Evolutionary conservation across 92 coral and sea anemone genomes (phyloP), one percentile per base, ranked within the genome.

Genomic region (Blastomussa wellsi): DNA sequence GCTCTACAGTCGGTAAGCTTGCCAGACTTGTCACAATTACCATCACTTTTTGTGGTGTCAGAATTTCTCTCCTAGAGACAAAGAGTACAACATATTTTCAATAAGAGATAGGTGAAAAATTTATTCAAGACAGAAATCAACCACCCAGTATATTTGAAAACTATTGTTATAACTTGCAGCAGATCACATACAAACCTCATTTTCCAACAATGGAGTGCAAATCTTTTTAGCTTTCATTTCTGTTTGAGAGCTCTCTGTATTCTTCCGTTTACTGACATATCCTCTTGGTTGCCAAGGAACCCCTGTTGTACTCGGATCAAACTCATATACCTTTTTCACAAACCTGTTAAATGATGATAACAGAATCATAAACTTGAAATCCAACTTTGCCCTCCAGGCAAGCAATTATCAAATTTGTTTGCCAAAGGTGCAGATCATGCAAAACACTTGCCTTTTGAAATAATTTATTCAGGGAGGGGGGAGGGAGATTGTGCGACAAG

Each of bases 241-340:
- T 17, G 80, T 81, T 29, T 71, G 44, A 20, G 68, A 78, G 74
- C 77, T 74, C 13, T 55, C 74, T 69, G 77, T 5, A 20, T 36
- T 72, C 82, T 95, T 95, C 86, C 98, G 81, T 76, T 95, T 95
- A 85, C 98, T 93, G 11, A 88, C 91, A 86, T 95, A 95, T 57
- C 97, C 97, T 26, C 98, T 89, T 44, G 98, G 93, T 69, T 95
- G 95, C 98, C 98, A 95, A 79, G 98, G 98, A 67, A 95, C 78
- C 17, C 98, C 96, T 59, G 95, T 91, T 59, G 96, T 93, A 71
- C 83, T 85, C 14, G 98, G 98, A 79, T 95, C 98, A 48, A 95
- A 89, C 68, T 93, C 88, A 79, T 81, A 95, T 28, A 95, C 95
- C 74, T 91, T 95, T 59, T 60, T 83, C 14, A 95, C 93, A 93